phyloP scores from a whole-genome alignment of 2,113 vertebrate genomes.

The Balaenoptera acutorostrata region DNA sequence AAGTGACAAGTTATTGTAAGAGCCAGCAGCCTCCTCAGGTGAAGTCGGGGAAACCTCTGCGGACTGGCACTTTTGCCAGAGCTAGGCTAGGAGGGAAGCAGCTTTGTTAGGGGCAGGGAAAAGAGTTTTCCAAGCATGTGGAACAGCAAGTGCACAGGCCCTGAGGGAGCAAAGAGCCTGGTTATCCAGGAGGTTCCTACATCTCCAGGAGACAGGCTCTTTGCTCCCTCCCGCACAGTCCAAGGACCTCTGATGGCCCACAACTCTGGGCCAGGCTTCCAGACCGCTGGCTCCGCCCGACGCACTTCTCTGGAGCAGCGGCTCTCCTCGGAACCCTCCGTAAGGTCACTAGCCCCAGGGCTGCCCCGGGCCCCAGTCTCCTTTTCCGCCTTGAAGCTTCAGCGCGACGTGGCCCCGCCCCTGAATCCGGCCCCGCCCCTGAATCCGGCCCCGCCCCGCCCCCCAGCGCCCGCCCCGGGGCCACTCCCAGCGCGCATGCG shows the following conservation, averaged over 20 bases:
- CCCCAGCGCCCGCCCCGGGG: rapidly evolving
- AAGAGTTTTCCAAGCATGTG: background rate
- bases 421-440: rapidly evolving
- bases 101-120: background rate
- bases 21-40: background rate
- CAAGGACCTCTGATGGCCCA: background rate
- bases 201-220: background rate
- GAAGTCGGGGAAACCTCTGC: background rate
- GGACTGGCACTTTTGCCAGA: background rate
- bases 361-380: background rate
- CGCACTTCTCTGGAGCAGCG: background rate
- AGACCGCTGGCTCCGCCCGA: background rate
- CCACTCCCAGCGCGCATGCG: background rate
- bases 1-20: background rate
- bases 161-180: background rate
- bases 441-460: no score
- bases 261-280: background rate
- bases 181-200: background rate
- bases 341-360: background rate
- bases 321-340: background rate
- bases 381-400: background rate
- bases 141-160: background rate
- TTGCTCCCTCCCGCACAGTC: background rate
- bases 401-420: background rate
- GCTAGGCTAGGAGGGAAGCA: background rate